Percentiles rank a stretch among this genome's conserved stretches.
phyloP scores from a whole-genome alignment of 2,888 invertebrate genomes.

The Harpalus rubripes region DNA sequence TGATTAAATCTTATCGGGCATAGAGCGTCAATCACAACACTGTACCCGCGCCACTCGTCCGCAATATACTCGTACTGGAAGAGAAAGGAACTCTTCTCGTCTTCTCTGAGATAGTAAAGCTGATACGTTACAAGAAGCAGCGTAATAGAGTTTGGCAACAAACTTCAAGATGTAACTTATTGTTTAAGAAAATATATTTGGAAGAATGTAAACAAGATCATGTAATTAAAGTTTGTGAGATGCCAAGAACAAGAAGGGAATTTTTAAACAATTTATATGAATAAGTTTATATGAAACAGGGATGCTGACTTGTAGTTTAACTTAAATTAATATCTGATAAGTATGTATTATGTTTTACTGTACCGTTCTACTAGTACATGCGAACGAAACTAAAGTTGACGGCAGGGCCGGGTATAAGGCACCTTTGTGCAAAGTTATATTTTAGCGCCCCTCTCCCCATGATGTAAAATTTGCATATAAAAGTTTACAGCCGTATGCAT shows the following conservation, averaged over 20 bases:
- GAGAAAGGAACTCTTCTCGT: neutral
- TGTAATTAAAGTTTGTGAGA: conserved; percentile 10
- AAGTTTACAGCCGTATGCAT: too few relatives aligned
- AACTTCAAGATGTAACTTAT: conserved; percentile 6
- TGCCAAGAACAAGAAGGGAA: neutral
- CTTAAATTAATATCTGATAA: too few relatives aligned
- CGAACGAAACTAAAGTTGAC: too few relatives aligned
- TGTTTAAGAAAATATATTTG: conserved; percentile 18
- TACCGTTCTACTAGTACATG: too few relatives aligned
- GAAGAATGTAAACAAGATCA: conserved; percentile 1
- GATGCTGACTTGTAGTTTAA: too few relatives aligned
- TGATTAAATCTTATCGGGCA: conserved; percentile 56
- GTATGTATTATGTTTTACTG: too few relatives aligned
- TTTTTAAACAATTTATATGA: neutral
- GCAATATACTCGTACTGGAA: too few relatives aligned
- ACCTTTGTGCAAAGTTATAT: too few relatives aligned
- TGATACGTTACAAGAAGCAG: neutral
- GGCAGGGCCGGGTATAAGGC: too few relatives aligned
- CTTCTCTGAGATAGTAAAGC: neutral
- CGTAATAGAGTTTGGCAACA: conserved; percentile 30
- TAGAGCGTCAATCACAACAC: conserved; percentile 48
- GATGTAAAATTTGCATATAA: too few relatives aligned
- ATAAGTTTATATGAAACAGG: neutral
- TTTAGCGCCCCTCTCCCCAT: too few relatives aligned
- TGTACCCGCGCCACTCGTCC: neutral